Base-by-base conservation (phyloP, 2,797 vertebrate genomes). In the Taeniopygia guttata region DNA sequence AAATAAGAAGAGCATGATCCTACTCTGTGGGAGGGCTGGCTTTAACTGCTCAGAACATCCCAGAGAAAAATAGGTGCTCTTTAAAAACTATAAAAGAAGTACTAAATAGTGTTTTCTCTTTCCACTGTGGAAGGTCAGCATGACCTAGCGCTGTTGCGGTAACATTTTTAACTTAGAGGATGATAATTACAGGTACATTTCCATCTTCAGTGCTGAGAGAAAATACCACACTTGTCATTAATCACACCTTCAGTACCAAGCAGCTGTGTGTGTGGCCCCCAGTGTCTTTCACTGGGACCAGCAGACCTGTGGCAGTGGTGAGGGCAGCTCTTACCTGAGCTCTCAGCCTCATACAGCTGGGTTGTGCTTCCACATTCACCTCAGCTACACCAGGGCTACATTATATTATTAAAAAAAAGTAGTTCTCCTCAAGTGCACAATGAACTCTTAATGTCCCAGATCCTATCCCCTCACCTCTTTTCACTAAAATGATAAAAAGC, bases 131-230 rank as follows among this genome's bases (percentile, higher is more conserved):
- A 92, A 92, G 95, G 94, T 96, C 94, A 87, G 70, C 93, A 70
- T 5, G 87, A 97, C 95, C 96, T 84, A 75, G 69, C 40, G 21
- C 58, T 74, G 30, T 42, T 87, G 56, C 12, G 0, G 74, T 90
- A 92, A 91, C 48, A 64, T 76, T 85, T 91, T 94, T 82, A 83
- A 84, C 76, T 89, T 59, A 12, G 59, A 34, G 9, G 5, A 68
- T 7, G n/a, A 81, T 94, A 95, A 94, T 95, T 93, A 85, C 68
- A 96, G 91, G 89, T 92, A 73, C 58, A 68, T 92, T 94, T 88
- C 83, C 45, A 92, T 62, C 68, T 86, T 75, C 63, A 66, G 76
- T 20, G 59, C 54, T 12, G 40, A 82, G 36, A 85, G 56, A 90
- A 87, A 94, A 90, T 68, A 70, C 43, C n/a, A 60, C 52, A n/a